Percentiles rank a stretch among this genome's conserved stretches.
Conservation (phyloP, 2,113 vertebrate genomes). For the Podarcis cretensis region DNA sequence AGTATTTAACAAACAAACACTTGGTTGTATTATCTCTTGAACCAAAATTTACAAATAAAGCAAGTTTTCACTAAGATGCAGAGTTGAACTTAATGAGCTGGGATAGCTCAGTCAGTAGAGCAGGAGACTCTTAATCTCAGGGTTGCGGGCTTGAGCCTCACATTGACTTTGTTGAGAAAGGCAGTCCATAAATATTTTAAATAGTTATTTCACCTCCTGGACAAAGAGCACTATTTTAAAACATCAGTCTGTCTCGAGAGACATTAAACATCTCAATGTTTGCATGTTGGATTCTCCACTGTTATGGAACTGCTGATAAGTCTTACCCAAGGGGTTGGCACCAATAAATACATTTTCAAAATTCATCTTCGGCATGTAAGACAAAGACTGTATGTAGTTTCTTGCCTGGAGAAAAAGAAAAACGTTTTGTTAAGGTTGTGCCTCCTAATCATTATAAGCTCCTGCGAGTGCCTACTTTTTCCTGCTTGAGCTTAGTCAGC, state of each 20-base stretch:
- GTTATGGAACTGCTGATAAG: background rate
- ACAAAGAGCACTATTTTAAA: background rate
- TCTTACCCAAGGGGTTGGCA: slow-evolving; percentile 94
- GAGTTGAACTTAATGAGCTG: background rate
- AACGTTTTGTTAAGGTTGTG: slow-evolving; percentile 43
- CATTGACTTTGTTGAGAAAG: background rate
- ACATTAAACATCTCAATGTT: background rate
- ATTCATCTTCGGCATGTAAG: slow-evolving; percentile 97
- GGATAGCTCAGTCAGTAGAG: too few relatives aligned
- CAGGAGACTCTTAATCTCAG: too few relatives aligned
- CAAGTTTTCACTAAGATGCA: background rate
- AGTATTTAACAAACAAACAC: background rate
- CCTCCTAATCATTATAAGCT: background rate
- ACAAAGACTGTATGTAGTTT: slow-evolving; percentile 96
- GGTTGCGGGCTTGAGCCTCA: too few relatives aligned
- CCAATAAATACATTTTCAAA: slow-evolving; percentile 98
- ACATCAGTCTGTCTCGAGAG: background rate
- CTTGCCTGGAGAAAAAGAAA: slow-evolving; percentile 85
- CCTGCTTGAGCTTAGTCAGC: background rate
- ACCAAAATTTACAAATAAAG: background rate
- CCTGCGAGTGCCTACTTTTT: background rate
- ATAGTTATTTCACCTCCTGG: background rate
- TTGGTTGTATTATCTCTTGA: background rate
- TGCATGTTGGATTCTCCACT: background rate
- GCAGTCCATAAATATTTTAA: background rate